Evolutionary conservation across 2,797 vertebrate genomes (phyloP).

Genomic region (Oryzias dopingdopingensis): DNA sequence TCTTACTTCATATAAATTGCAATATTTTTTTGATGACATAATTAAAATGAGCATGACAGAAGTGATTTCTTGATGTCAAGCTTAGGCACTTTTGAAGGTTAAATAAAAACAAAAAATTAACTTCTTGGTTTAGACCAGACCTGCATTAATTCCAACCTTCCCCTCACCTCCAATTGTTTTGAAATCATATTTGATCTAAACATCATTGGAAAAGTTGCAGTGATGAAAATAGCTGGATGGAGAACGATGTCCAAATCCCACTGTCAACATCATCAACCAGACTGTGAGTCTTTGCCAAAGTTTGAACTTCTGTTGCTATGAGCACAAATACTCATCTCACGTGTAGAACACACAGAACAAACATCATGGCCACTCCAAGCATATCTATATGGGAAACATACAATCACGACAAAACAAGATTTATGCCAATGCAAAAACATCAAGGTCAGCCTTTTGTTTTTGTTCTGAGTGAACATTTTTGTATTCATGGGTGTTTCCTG

Average conservation of each 20-base stretch:
- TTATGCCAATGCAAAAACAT: slow-evolving; percentile 24
- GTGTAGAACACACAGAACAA: slow-evolving; percentile 14
- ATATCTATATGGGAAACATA: slow-evolving; percentile 16
- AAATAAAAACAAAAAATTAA: slow-evolving; percentile 53
- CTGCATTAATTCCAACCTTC: too few species aligned
- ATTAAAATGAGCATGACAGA: slow-evolving; percentile 37
- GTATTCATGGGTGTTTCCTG: not conserved
- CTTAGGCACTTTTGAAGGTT: slow-evolving; percentile 43
- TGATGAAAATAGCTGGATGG: not conserved
- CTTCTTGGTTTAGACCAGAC: not conserved
- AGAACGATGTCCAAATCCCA: not conserved
- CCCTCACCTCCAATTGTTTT: too few species aligned
- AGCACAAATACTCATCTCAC: slow-evolving; percentile 6
- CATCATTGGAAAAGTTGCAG: too few species aligned
- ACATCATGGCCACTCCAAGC: not conserved
- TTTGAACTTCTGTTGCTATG: slow-evolving; percentile 29
- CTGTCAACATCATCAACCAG: not conserved
- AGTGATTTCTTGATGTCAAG: slow-evolving; percentile 29
- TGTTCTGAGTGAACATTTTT: slow-evolving; percentile 4
- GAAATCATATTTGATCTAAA: too few species aligned
- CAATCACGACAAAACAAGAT: slow-evolving; percentile 10
- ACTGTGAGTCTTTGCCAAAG: slow-evolving; percentile 7
- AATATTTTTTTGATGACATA: slow-evolving; percentile 2
- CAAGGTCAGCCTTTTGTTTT: slow-evolving; percentile 29
- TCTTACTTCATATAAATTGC: too few species aligned